Percentiles rank a stretch among this genome's conserved stretches.
Conservation (phyloP, 2,888 invertebrate species). For the Drosophila borborema region DNA sequence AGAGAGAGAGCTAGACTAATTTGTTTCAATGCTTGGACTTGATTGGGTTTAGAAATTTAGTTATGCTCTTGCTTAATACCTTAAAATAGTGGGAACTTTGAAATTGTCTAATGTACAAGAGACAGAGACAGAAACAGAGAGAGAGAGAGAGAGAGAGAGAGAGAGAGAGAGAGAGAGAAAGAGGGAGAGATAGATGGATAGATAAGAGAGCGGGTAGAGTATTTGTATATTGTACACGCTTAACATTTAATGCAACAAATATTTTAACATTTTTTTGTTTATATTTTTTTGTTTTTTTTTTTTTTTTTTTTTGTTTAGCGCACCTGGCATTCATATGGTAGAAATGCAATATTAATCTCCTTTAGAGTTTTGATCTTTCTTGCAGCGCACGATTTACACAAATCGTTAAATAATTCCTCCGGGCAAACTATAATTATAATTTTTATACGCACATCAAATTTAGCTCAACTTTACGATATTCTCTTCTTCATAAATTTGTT, state of each 20-base stretch:
- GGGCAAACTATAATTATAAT: conserved; percentile 91
- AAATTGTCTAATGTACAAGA: conserved; percentile 14
- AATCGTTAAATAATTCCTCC: conserved; percentile 98
- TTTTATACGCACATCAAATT: conserved; percentile 61
- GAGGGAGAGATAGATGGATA: conserved; percentile 9
- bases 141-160: conserved; percentile 13
- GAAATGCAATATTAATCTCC: conserved; percentile 99
- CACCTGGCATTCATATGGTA: conserved; percentile 99
- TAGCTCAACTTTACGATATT: conserved; percentile 30
- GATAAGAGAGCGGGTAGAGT: conserved; percentile 17
- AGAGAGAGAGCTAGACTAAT: not conserved
- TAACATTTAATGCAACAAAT: conserved; percentile 23
- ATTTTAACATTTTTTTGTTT: conserved; percentile 3
- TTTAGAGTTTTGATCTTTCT: conserved; percentile 98
- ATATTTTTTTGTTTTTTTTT: conserved; percentile 15
- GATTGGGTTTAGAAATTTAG: not conserved
- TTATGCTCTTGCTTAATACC: conserved; percentile 8
- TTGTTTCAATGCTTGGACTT: not conserved
- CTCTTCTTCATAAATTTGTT: conserved; percentile 2
- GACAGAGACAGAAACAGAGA: conserved; percentile 9
- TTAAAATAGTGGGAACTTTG: not conserved
- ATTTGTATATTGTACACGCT: conserved; percentile 30
- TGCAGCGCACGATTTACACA: conserved; percentile 97
- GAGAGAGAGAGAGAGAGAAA: conserved; percentile 10
- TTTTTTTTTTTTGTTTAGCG: conserved; percentile 60